Base-by-base conservation (phyloP, 2,797 vertebrate species). In the Danio aesculapii region DNA sequence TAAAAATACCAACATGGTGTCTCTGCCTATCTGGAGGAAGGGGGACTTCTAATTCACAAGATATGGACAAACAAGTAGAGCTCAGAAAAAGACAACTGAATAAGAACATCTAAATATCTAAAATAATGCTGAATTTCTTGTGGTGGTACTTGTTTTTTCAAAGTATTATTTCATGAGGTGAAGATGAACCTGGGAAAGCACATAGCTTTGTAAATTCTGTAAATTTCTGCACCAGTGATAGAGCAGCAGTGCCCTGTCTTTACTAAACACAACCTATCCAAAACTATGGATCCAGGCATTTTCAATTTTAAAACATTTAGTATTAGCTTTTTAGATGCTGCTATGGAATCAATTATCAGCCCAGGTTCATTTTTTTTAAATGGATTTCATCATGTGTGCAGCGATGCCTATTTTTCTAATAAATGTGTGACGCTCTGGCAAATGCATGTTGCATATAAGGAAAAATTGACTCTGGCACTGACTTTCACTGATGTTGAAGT, bases 371-470 rank as follows among this genome's bases (percentile, higher is more conserved):
- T 30, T 70, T 78, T 66, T 61, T 30, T 7, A 61, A 70, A 61
- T 78, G 76, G 66, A 78, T 71, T 71, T 71, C 4, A 43, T 44
- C 1, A 10, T 49, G 44, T 49, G 55, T 61, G 55, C 66, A 62
- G 68, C 41, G 5, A 16, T 71, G 75, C 41, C 71, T 92, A 91
- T 91, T 72, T 46, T 80, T 47, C 59, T 10, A 72, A 64, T 72
- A 80, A 79, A 63, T 47, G 19, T 3, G 30, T 46, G 49, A 64
- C 59, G 21, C 41, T 44, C 58, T 64, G 7, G 49, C 68, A 64
- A 80, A 70, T 47, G 46, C 67, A 63, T 71, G 77, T 80, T 80
- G 72, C 50, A 47, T 64, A 39, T 57, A 10, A 57, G 47, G 49
- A 30, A 63, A 79, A 64, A 80, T 73, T 57, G 49, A 63, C 63